phyloP scores from a whole-genome alignment of 2,797 vertebrate genomes.

The Silurus aristotelis region DNA sequence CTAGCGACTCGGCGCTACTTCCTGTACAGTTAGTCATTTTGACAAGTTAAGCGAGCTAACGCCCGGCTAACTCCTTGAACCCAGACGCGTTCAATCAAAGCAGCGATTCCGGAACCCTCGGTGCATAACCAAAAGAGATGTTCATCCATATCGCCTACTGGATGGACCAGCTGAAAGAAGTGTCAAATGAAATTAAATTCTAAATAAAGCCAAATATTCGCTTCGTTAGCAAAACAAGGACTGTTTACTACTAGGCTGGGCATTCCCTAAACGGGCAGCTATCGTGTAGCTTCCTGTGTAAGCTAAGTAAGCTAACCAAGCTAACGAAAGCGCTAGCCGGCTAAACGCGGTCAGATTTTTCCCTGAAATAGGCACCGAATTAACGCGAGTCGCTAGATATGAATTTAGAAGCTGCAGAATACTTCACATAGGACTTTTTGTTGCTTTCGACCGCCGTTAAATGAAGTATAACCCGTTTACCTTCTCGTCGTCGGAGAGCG shows the following conservation, averaged over 20 bases:
- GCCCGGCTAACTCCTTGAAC: slow-evolving; percentile 40
- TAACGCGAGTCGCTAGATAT: background rate
- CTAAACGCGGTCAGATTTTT: slow-evolving; percentile 15
- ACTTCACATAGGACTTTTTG: background rate
- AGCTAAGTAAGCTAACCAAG: slow-evolving; percentile 54
- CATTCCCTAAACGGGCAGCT: slow-evolving; percentile 47
- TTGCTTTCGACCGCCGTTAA: background rate
- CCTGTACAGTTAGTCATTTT: slow-evolving; percentile 48
- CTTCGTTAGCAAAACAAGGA: slow-evolving; percentile 41
- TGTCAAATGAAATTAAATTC: background rate
- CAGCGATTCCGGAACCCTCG: background rate
- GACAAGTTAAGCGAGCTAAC: slow-evolving; percentile 45
- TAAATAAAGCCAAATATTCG: slow-evolving; percentile 28
- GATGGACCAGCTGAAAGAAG: background rate
- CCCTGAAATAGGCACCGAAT: background rate
- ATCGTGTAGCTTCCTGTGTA: slow-evolving; percentile 57
- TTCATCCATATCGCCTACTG: too few species aligned
- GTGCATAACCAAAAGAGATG: background rate
- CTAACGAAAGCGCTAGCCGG: slow-evolving; percentile 59
- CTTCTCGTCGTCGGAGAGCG: slow-evolving; percentile 95
- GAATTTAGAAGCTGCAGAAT: background rate
- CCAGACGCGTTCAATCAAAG: slow-evolving; percentile 18
- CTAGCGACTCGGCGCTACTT: slow-evolving; percentile 38
- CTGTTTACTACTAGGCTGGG: slow-evolving; percentile 45
- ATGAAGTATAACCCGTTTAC: slow-evolving; percentile 66